Evolutionary conservation across 1,140 invertebrate genomes (phyloP).

Genomic region (Pogonomyrmex californicus): DNA sequence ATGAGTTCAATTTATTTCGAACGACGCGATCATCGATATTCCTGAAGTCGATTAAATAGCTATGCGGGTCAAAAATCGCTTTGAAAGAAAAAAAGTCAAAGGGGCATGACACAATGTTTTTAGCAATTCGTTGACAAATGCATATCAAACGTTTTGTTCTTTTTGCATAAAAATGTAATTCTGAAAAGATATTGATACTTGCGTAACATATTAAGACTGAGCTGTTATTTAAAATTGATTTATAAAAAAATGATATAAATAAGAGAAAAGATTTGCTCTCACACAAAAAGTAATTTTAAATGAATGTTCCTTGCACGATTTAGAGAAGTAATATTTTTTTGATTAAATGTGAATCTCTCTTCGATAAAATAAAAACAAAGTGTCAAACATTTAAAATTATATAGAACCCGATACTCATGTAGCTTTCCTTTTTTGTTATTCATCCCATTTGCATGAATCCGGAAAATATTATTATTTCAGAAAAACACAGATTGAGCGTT

Average conservation of each 20-base stretch:
- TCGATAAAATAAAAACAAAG: constrained; percentile 1
- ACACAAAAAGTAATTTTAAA: background rate
- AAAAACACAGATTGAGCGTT: constrained; percentile 40
- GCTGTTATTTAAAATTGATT: no score
- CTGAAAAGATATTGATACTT: background rate
- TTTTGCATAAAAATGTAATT: constrained; percentile 17
- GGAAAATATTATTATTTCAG: constrained; percentile 56
- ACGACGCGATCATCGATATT: constrained; percentile 64
- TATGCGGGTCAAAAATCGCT: constrained; percentile 56
- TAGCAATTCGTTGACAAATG: constrained; percentile 45
- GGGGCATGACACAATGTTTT: constrained; percentile 9
- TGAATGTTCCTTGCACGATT: background rate
- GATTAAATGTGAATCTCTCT: background rate
- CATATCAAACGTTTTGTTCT: constrained; percentile 15
- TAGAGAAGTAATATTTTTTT: background rate
- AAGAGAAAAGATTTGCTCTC: background rate
- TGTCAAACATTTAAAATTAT: constrained; percentile 13
- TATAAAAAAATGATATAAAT: background rate
- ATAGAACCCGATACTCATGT: background rate
- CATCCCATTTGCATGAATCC: constrained; percentile 41
- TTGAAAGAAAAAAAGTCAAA: constrained; percentile 46
- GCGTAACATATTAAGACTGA: background rate
- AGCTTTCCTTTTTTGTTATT: constrained; percentile 17
- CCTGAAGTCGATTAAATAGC: background rate
- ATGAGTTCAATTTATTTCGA: constrained; percentile 74